Percentiles rank a stretch among this genome's conserved stretches.
These are phyloP conservation scores for Leptinotarsa tumamoca DNA, from an alignment of 2,888 invertebrate genomes.

Conservation along the genomic window DNA sequence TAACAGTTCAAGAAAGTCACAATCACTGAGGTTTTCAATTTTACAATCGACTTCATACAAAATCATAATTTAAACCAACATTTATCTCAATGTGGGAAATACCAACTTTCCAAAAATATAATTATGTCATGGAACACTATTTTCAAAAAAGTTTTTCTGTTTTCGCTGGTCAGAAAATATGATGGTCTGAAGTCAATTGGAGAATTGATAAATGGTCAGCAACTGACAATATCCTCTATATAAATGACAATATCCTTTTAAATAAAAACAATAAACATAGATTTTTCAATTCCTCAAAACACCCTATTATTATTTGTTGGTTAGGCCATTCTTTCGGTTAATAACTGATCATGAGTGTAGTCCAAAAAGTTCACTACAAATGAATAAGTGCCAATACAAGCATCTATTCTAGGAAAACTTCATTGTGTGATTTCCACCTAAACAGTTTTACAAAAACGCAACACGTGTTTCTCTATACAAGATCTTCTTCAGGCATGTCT, in stretches of 20 bases:
- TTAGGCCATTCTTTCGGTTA: slow-evolving; percentile 25
- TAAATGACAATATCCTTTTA: not conserved
- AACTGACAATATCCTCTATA: not conserved
- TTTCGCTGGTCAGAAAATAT: too few relatives aligned
- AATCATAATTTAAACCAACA: not conserved
- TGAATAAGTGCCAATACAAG: too few relatives aligned
- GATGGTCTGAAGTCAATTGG: not conserved
- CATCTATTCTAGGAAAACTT: too few relatives aligned
- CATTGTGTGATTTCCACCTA: too few relatives aligned
- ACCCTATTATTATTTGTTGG: slow-evolving; percentile 17
- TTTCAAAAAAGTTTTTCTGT: too few relatives aligned
- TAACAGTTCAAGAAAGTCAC: not conserved
- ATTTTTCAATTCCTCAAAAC: slow-evolving; percentile 33
- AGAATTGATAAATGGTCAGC: too few relatives aligned
- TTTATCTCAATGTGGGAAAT: not conserved
- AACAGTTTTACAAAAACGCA: too few relatives aligned
- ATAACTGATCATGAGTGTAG: too few relatives aligned
- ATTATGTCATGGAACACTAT: not conserved
- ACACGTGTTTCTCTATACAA: too few relatives aligned
- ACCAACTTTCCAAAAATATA: not conserved
- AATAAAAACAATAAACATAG: slow-evolving; percentile 33
- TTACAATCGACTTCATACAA: not conserved
- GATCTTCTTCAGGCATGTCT: too few relatives aligned
- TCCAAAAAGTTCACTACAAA: too few relatives aligned
- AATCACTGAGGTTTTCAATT: not conserved